A percentile compares a stretch with the other conserved stretches of the same genome.
Evolutionary conservation across 2,797 vertebrate genomes (phyloP).

Genomic region (Xenentodon cancila): DNA sequence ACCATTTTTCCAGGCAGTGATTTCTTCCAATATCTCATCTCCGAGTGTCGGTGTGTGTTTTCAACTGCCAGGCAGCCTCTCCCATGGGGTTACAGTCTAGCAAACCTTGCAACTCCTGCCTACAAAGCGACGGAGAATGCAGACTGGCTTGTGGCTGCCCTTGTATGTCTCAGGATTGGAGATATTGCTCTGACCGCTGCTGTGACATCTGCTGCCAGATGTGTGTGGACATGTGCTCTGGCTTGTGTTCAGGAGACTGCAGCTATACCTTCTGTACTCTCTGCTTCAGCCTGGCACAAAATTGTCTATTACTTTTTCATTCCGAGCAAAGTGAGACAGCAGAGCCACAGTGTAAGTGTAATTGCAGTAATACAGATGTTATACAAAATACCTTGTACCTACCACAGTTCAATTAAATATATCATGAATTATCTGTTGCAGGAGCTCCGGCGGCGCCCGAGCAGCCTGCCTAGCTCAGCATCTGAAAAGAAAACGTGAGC

Average conservation of each 20-base stretch:
- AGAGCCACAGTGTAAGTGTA: constrained; percentile 40
- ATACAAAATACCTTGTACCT: constrained; percentile 1
- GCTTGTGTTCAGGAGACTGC: constrained; percentile 74
- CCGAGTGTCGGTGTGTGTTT: constrained; percentile 41
- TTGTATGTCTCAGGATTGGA: constrained; percentile 44
- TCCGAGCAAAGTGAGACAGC: constrained; percentile 26
- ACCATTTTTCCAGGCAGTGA: constrained; percentile 61
- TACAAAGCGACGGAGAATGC: constrained; percentile 53
- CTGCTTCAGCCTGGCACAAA: constrained; percentile 56
- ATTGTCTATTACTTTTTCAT: constrained; percentile 44
- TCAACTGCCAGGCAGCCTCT: constrained; percentile 49
- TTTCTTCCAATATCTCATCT: constrained; percentile 63
- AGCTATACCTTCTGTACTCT: constrained; percentile 75
- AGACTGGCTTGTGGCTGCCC: constrained; percentile 28
- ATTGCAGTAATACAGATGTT: constrained; percentile 11
- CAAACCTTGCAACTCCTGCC: constrained; percentile 61
- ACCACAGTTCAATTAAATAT: background rate
- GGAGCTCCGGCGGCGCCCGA: constrained; percentile 26
- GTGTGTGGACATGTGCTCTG: constrained; percentile 67
- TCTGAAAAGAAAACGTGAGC: constrained; percentile 3
- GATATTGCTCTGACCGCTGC: constrained; percentile 70
- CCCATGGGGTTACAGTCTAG: constrained; percentile 72
- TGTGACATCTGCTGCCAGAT: constrained; percentile 80
- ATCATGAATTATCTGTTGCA: constrained; percentile 26
- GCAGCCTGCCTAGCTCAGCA: constrained; percentile 10